Percentiles rank a stretch among this genome's conserved stretches.
Evolutionary conservation across 2,888 invertebrate species (phyloP).

Genomic region (Spodoptera picta): DNA sequence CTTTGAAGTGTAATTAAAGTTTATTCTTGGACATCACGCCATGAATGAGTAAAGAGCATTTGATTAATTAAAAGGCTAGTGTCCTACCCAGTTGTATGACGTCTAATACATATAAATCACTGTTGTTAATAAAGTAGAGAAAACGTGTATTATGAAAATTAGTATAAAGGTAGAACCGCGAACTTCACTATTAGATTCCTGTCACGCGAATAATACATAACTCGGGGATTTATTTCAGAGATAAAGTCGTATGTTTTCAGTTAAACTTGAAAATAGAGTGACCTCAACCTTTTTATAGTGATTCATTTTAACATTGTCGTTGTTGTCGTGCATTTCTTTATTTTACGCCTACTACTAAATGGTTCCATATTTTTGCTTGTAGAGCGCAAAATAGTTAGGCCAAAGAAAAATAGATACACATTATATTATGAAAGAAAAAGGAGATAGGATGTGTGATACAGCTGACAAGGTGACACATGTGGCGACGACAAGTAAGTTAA

Average conservation of each 20-base stretch:
- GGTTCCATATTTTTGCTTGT: no score
- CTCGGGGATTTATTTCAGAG: conserved; percentile 53
- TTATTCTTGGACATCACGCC: conserved; percentile 36
- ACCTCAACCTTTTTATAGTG: conserved; percentile 39
- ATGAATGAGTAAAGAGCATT: conserved; percentile 41
- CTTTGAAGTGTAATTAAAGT: conserved; percentile 46
- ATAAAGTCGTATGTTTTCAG: conserved; percentile 48
- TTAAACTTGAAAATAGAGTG: conserved; percentile 43
- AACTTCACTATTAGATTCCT: conserved; percentile 35
- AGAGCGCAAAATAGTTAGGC: no score
- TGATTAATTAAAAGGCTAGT: conserved; percentile 40
- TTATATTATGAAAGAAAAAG: no score
- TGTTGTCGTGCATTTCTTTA: no score
- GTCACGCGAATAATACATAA: conserved; percentile 61
- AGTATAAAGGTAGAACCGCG: conserved; percentile 33
- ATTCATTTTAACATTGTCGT: background rate
- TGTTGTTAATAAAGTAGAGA: conserved; percentile 20
- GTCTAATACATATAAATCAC: conserved; percentile 26
- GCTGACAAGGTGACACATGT: no score
- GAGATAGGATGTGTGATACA: no score
- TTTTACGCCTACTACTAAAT: no score
- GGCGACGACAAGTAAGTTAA: no score
- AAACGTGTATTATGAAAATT: conserved; percentile 43
- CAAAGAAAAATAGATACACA: no score
- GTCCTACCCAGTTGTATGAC: conserved; percentile 15